A percentile compares a stretch with the other conserved stretches of the same genome.
Evolutionary conservation across 2,888 invertebrate species (phyloP).

Genomic region (Hydraecia micacea): DNA sequence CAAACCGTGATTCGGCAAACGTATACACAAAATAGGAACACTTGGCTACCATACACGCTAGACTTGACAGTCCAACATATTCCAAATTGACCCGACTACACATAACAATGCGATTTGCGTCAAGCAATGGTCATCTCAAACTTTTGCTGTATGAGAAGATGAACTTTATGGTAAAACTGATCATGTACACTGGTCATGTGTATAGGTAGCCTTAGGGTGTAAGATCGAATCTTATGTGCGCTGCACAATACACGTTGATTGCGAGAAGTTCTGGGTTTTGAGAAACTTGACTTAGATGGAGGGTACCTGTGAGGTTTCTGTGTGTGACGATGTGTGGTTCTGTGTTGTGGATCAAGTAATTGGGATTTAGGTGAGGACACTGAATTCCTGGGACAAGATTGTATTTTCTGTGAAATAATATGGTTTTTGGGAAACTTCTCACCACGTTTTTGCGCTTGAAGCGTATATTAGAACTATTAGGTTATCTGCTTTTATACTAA

Average conservation of each 20-base stretch:
- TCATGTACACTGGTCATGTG: not conserved
- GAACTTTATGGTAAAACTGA: not conserved
- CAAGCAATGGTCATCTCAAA: not conserved
- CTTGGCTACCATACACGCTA: not conserved
- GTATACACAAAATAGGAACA: not conserved
- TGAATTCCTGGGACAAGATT: no score
- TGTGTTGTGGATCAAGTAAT: not conserved
- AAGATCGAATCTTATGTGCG: slow-evolving; percentile 33
- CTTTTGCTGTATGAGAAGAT: not conserved
- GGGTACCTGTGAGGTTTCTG: slow-evolving; percentile 14
- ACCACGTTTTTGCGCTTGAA: not conserved
- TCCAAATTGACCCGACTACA: not conserved
- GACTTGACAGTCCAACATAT: not conserved
- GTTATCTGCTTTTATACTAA: not conserved
- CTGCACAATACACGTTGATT: slow-evolving; percentile 51
- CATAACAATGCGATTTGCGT: no score
- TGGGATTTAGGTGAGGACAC: slow-evolving; percentile 6
- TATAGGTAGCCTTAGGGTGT: not conserved
- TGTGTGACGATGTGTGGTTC: not conserved
- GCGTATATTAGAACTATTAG: not conserved
- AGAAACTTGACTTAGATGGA: slow-evolving; percentile 28
- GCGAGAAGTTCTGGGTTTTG: slow-evolving; percentile 8
- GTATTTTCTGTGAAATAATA: not conserved
- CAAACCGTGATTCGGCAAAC: not conserved
- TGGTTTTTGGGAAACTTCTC: not conserved